phyloP scores from a whole-genome alignment of 2,797 vertebrate genomes.

The Aphelocoma californica region DNA sequence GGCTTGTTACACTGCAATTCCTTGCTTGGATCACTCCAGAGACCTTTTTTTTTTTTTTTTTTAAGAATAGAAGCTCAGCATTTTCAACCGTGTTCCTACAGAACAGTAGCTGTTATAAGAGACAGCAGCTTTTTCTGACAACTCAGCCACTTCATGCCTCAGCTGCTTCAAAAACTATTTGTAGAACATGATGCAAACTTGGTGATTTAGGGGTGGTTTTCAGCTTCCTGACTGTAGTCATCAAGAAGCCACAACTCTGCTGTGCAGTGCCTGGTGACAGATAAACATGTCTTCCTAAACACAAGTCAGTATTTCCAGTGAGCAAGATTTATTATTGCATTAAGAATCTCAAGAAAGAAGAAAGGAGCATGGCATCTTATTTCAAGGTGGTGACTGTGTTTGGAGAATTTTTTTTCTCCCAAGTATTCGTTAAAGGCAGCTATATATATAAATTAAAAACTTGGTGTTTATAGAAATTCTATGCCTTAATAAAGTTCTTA shows the following conservation, averaged over 20 bases:
- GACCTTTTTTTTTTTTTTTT: not conserved
- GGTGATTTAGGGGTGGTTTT: conserved; percentile 52
- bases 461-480: not conserved
- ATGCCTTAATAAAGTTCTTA: not conserved
- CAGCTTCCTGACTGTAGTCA: conserved; percentile 48
- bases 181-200: conserved; percentile 57
- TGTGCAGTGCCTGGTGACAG: conserved; percentile 27
- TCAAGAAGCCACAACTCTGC: conserved; percentile 38
- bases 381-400: not conserved
- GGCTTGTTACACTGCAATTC: not conserved
- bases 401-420: not conserved
- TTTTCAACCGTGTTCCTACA: not conserved
- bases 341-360: not conserved
- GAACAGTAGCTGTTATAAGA: not conserved
- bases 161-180: conserved; percentile 54
- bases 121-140: conserved; percentile 2
- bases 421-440: not conserved
- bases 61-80: not conserved
- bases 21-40: not conserved
- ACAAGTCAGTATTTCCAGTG: conserved; percentile 4
- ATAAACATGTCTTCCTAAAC: conserved; percentile 35
- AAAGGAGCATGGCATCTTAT: not conserved
- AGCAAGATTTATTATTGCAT: not conserved
- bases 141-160: conserved; percentile 38
- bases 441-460: not conserved